Evolutionary conservation across 2,888 invertebrate species (phyloP), one percentile per base, ranked within the genome.

Genomic region (Limnephilus lunatus): DNA sequence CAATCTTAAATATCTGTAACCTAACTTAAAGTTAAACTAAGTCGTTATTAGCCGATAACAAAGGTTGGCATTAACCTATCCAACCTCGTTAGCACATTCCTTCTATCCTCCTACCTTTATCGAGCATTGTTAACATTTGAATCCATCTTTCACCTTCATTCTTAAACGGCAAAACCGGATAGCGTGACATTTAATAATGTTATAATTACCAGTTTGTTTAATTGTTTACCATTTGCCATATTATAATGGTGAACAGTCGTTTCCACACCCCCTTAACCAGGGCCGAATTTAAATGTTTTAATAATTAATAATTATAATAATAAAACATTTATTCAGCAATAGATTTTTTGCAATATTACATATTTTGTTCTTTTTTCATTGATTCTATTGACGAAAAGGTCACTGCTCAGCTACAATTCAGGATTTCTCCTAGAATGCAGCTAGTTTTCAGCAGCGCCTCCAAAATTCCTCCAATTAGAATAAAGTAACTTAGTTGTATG

Each of bases 151-250:
- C 68, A 68, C 68, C n/a, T 68, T 68, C 83, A 83, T 83, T 83
- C 32, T 39, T 19, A 83, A 32, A 35, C 83, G 35, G 32, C 25
- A 83, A 25, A 48, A 44, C 86, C 86, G 44, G 86, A 86, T 86
- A 30, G 44, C 48, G 44, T 86, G 86, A 86, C 86, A 86, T 86
- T 86, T 30, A 48, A 86, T 68, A n/a, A 68, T 68, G 25, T 68
- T 68, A 68, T 68, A 68, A 68, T 86, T 44, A n/a, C 86, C 30
- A 35, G 48, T 86, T 44, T 30, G 44, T 35, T 48, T 86, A 86
- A 86, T 86, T 89, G 88, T 89, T 89, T 35, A 89, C 39, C 39
- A 53, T 87, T 87, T 87, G 30, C 15, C 87, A 31, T 83, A 44
- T 86, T 48, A 44, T 53, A 87, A 53, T 53, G 44, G 30, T 31